A percentile compares a stretch with the other conserved stretches of the same genome.
phyloP scores from a whole-genome alignment of 2,888 invertebrate species.

The Aplocera efformata region DNA sequence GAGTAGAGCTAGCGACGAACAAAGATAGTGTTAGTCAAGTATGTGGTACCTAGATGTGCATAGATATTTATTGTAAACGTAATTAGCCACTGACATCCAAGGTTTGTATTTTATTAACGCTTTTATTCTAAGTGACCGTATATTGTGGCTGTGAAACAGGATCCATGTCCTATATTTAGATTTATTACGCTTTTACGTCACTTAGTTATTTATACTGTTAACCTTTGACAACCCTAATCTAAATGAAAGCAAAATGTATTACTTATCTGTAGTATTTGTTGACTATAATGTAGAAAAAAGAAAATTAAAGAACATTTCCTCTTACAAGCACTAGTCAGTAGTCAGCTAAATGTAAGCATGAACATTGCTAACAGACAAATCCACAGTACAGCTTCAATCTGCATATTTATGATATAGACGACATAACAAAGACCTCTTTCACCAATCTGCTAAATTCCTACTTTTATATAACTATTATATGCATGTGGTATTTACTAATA shows the following conservation, averaged over 20 bases:
- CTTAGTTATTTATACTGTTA: conserved; percentile 62
- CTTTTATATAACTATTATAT: too few species aligned
- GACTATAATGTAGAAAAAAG: conserved; percentile 17
- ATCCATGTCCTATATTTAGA: conserved; percentile 61
- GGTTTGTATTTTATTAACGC: conserved; percentile 68
- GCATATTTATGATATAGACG: conserved; percentile 7
- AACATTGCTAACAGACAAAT: conserved; percentile 8
- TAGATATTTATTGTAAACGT: conserved; percentile 48
- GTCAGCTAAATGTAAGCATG: conserved; percentile 23
- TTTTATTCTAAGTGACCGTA: conserved; percentile 67
- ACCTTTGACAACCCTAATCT: conserved; percentile 30
- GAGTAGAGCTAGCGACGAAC: conserved; percentile 46
- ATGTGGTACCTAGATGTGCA: conserved; percentile 49
- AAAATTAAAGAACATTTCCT: conserved; percentile 16
- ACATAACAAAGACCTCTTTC: too few species aligned
- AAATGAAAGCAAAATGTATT: conserved; percentile 16
- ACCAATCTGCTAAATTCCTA: too few species aligned
- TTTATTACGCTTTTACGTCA: conserved; percentile 69
- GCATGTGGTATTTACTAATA: too few species aligned
- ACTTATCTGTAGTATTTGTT: conserved; percentile 21
- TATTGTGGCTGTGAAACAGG: conserved; percentile 77
- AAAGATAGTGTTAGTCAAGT: conserved; percentile 51
- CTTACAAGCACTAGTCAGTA: conserved; percentile 31
- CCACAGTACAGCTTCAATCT: conserved; percentile 15
- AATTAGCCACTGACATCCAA: conserved; percentile 53